Evolutionary conservation across 2,888 invertebrate species (phyloP).

Genomic region (Apotomis capreana): DNA sequence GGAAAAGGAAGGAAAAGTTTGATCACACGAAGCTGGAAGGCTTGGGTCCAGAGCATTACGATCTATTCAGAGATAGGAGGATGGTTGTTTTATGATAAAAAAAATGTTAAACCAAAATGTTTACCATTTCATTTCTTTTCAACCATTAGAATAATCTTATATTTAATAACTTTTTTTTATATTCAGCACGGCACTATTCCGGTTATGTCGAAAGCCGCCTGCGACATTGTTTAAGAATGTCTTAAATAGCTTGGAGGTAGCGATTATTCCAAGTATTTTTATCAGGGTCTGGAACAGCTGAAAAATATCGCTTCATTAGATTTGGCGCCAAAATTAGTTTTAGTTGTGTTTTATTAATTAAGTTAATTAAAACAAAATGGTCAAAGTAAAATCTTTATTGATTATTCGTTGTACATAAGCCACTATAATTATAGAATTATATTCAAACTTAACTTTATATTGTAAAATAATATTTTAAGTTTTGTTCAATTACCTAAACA

Average conservation of each 20-base stretch:
- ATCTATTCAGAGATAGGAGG: constrained; percentile 35
- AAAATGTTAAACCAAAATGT: constrained; percentile 8
- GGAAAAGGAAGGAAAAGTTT: constrained; percentile 40
- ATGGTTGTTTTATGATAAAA: constrained; percentile 37
- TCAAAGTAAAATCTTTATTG: constrained; percentile 52
- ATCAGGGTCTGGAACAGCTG: constrained; percentile 16
- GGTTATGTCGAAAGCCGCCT: background rate
- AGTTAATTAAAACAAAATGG: constrained; percentile 43
- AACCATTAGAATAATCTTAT: background rate
- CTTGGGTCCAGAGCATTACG: constrained; percentile 31
- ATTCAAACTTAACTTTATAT: constrained; percentile 52
- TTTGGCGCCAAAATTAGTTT: constrained; percentile 15
- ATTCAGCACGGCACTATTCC: background rate
- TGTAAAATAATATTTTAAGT: constrained; percentile 27
- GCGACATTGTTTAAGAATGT: background rate
- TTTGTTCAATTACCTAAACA: background rate
- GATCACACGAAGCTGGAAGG: constrained; percentile 37
- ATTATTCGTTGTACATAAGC: constrained; percentile 70
- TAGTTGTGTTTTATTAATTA: constrained; percentile 26
- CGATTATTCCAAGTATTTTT: background rate
- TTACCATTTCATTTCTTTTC: background rate
- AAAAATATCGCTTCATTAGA: background rate
- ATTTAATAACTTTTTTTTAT: background rate
- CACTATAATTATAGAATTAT: constrained; percentile 63
- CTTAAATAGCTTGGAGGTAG: background rate